A percentile compares a stretch with the other conserved stretches of the same genome.
phyloP scores from a whole-genome alignment of 2,888 invertebrate genomes.

The Ischnura elegans region DNA sequence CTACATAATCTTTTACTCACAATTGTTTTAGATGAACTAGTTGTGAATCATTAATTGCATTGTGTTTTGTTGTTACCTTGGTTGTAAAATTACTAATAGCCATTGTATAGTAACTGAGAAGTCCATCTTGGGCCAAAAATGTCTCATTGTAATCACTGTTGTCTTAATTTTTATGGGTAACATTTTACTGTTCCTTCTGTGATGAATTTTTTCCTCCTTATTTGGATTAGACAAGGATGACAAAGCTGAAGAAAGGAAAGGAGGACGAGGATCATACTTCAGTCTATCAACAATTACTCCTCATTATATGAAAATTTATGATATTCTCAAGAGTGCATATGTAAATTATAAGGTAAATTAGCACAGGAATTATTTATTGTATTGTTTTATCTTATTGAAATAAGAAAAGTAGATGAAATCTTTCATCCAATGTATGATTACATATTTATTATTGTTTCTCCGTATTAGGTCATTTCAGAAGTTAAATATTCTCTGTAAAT shows the following conservation, averaged over 20 bases:
- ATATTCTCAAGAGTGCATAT: constrained; percentile 89
- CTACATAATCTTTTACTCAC: too few species aligned
- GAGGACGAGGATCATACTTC: constrained; percentile 73
- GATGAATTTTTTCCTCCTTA: neutral
- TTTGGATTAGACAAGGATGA: constrained; percentile 73
- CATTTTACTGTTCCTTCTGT: neutral
- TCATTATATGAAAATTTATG: constrained; percentile 92
- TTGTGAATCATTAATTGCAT: too few species aligned
- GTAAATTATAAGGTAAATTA: constrained; percentile 89
- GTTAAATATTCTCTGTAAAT: too few species aligned
- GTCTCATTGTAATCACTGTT: too few species aligned
- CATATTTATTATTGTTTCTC: too few species aligned
- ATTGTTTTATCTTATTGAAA: neutral
- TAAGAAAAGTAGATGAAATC: too few species aligned
- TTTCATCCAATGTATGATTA: too few species aligned
- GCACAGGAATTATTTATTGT: constrained; percentile 47
- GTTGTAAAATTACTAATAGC: too few species aligned
- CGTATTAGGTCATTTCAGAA: too few species aligned
- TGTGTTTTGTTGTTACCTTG: too few species aligned
- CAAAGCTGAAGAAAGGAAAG: constrained; percentile 73
- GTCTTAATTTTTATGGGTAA: too few species aligned
- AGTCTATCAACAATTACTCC: constrained; percentile 80
- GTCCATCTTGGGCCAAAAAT: neutral
- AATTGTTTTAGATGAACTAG: too few species aligned
- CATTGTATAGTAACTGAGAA: neutral